These are phyloP conservation scores for Polylopha cassiicola DNA, from an alignment of 2,888 invertebrate species.

Conservation along the genomic window DNA sequence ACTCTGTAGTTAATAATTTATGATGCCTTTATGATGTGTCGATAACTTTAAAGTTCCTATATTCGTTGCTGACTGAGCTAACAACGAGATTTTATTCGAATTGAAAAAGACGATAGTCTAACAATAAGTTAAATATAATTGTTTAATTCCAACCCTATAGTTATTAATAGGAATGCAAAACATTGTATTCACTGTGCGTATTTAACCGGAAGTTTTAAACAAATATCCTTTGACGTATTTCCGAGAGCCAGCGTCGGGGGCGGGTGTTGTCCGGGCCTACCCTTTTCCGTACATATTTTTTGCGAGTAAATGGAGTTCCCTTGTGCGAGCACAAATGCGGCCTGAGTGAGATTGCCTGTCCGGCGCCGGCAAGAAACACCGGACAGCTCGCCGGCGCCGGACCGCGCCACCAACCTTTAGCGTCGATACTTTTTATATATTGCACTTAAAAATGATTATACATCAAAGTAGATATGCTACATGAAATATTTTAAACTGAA, in stretches of 20 bases:
- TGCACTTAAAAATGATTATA: too few species aligned
- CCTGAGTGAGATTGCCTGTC: slow-evolving; percentile 60
- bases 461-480: too few species aligned
- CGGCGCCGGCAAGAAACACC: slow-evolving; percentile 44
- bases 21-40: too few species aligned
- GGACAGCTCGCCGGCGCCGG: slow-evolving; percentile 32
- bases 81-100: too few species aligned
- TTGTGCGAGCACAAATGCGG: slow-evolving; percentile 57
- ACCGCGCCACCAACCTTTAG: slow-evolving; percentile 52
- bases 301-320: slow-evolving; percentile 64
- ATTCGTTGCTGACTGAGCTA: too few species aligned
- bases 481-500: too few species aligned
- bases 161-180: slow-evolving; percentile 6
- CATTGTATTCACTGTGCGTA: slow-evolving; percentile 5
- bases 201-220: slow-evolving; percentile 13
- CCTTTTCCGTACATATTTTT: slow-evolving; percentile 55
- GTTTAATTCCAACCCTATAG: neutral
- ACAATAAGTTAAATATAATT: too few species aligned
- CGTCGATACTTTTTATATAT: slow-evolving; percentile 40
- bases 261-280: slow-evolving; percentile 31
- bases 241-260: slow-evolving; percentile 21
- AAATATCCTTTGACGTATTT: slow-evolving; percentile 20
- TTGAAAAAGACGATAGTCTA: too few species aligned
- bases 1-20: too few species aligned
- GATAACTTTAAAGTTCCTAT: too few species aligned